Conservation (phyloP, 2,888 invertebrate genomes). For the Cheilosia vernalis region DNA sequence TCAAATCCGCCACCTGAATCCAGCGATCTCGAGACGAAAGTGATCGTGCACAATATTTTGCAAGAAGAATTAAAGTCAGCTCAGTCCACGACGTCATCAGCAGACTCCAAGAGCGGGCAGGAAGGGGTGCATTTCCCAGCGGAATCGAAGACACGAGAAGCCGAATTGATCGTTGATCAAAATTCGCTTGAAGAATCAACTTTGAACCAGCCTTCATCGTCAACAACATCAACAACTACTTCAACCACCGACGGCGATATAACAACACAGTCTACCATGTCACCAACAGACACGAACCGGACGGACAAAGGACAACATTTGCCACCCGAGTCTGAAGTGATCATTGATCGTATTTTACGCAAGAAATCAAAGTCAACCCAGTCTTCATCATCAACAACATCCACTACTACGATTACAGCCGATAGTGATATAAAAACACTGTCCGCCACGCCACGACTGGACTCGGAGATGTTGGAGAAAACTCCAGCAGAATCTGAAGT, state of each 20-base stretch:
- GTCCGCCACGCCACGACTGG: constrained; percentile 24
- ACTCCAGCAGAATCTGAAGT: constrained; percentile 11
- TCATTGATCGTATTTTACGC: no score
- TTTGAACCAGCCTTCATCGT: constrained; percentile 77
- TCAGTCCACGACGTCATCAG: not conserved
- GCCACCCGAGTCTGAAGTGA: no score
- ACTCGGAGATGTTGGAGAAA: not conserved
- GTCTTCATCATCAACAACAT: no score
- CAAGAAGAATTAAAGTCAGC: not conserved
- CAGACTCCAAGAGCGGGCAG: no score
- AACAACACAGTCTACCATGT: no score
- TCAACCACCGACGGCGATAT: no score
- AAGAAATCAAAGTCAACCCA: no score
- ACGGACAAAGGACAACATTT: not conserved
- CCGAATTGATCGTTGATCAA: constrained; percentile 11
- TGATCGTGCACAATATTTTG: constrained; percentile 13
- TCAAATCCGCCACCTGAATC: not conserved
- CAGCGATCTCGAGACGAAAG: not conserved
- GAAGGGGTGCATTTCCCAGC: no score
- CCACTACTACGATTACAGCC: no score
- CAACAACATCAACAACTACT: no score
- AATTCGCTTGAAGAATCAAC: not conserved
- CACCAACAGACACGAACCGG: not conserved
- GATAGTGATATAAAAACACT: no score
- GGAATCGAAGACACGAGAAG: no score